A percentile compares a stretch with the other conserved stretches of the same genome.
These are phyloP conservation scores for Hypomecis atomaria DNA, from an alignment of 2,888 invertebrate genomes.

Conservation along the genomic window DNA sequence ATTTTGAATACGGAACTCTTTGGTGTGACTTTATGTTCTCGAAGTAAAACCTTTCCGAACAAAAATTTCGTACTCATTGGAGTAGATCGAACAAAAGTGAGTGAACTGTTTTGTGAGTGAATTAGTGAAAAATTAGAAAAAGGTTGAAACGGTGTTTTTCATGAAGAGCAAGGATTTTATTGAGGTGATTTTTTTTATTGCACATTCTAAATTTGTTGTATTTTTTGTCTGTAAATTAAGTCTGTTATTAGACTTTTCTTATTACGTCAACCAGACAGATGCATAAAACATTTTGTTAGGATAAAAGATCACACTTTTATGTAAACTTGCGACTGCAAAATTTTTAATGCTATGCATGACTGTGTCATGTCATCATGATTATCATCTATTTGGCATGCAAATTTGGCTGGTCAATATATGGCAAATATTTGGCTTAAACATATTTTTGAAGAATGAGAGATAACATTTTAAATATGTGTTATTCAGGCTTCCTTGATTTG, in stretches of 20 bases:
- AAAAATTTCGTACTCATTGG: constrained; percentile 4
- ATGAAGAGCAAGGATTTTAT: constrained; percentile 60
- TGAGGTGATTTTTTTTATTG: constrained; percentile 47
- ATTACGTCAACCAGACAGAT: not conserved
- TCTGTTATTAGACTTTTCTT: not conserved
- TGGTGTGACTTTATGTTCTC: not conserved
- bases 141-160: constrained; percentile 36
- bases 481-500: not conserved
- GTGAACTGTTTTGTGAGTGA: constrained; percentile 26
- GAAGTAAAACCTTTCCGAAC: not conserved
- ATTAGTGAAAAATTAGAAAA: constrained; percentile 44
- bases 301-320: constrained; percentile 1
- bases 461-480: not conserved
- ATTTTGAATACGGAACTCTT: constrained; percentile 2
- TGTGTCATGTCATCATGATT: not conserved
- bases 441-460: not conserved
- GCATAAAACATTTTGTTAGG: not conserved
- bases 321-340: constrained; percentile 3
- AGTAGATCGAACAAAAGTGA: constrained; percentile 29
- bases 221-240: not conserved
- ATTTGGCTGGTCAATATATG: not conserved
- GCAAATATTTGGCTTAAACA: not conserved
- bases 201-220: not conserved
- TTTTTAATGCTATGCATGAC: not conserved
- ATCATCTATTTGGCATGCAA: not conserved